Base-by-base conservation (phyloP, 2,113 vertebrate species). In the Lophotis ruficrista region DNA sequence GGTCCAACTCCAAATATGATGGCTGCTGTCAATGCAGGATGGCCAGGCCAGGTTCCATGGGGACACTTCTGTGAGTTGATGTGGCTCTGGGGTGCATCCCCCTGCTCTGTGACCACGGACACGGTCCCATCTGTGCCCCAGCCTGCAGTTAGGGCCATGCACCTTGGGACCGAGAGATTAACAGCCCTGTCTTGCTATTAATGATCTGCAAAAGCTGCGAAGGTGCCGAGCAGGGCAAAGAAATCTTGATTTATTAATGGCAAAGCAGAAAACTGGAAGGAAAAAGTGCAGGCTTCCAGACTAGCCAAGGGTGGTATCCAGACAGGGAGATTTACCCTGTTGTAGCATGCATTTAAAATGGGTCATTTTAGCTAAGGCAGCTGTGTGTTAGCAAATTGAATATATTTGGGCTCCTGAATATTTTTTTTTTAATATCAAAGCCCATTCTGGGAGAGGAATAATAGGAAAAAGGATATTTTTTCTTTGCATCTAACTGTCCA, bases 231-330 rank as follows among this genome's bases (percentile, higher is more conserved):
- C 80, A 65, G 65, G 80, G 80, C 43, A 71, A 78, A 83, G 83
- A 68, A 92, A 76, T 76, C 69, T 84, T 89, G 83, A 84, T 95
- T 94, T 94, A 89, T 91, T 87, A 92, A 82, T 25, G 37, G 78
- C 20, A 76, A 72, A 93, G 78, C 45, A 95, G 69, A 92, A 87
- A 93, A 93, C 23, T 48, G 61, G 68, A 86, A 83, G 60, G 57
- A 57, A 78, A 60, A 94, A 70, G 7, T 13, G 7, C 77, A 70
- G 43, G 23, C 80, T 68, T 91, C 79, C 78, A 79, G 69, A 83
- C 20, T 58, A 90, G 71, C 62, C 89, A 92, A 94, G 83, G 83
- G 62, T 92, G 66, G 58, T 75, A 83, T 30, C 0, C 0, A 87
- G 94, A 71, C 60, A 41, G 35, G n/a, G 64, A 83, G 86, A 60